Evolutionary conservation across 2,888 invertebrate genomes (phyloP).

Genomic region (Priapulus caudatus): DNA sequence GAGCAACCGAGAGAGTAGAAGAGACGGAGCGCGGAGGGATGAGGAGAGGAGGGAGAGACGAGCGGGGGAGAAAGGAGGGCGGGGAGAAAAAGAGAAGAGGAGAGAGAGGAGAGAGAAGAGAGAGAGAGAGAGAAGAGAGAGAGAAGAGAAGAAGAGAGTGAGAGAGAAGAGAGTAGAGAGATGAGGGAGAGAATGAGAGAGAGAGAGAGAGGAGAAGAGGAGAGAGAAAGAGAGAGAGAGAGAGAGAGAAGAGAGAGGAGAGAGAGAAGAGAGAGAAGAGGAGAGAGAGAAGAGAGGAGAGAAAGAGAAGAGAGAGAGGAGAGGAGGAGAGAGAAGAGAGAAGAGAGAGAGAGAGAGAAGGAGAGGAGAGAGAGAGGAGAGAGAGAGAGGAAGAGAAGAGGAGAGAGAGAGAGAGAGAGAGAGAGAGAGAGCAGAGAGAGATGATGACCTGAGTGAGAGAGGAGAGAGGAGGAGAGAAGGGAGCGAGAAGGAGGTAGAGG

Average conservation of each 20-base stretch:
- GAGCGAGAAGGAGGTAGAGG: neutral
- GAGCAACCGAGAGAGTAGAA: too few relatives aligned
- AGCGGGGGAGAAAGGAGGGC: too few relatives aligned
- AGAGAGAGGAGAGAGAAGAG: too few relatives aligned
- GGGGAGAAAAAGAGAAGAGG: too few relatives aligned
- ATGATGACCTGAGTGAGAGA: conserved; percentile 5
- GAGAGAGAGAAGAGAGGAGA: conserved; percentile 25
- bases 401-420: too few relatives aligned
- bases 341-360: conserved; percentile 29
- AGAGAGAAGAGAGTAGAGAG: too few relatives aligned
- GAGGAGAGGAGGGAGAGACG: too few relatives aligned
- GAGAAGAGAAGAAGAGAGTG: too few relatives aligned
- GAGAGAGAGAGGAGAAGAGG: too few relatives aligned
- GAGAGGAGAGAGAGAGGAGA: conserved; percentile 33
- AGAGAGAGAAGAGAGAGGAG: conserved; percentile 24
- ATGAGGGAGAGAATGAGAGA: too few relatives aligned
- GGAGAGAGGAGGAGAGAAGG: neutral
- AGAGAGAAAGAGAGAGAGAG: too few relatives aligned
- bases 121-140: conserved; percentile 13
- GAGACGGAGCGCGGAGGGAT: too few relatives aligned
- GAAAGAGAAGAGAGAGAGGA: conserved; percentile 29
- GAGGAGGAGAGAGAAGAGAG: conserved; percentile 29
- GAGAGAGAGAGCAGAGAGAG: neutral
- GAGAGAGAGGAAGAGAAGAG: conserved; percentile 12
- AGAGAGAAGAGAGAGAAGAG: conserved; percentile 29